Conservation (phyloP, 1,140 invertebrate genomes). For the Muscidifurax raptorellus region DNA sequence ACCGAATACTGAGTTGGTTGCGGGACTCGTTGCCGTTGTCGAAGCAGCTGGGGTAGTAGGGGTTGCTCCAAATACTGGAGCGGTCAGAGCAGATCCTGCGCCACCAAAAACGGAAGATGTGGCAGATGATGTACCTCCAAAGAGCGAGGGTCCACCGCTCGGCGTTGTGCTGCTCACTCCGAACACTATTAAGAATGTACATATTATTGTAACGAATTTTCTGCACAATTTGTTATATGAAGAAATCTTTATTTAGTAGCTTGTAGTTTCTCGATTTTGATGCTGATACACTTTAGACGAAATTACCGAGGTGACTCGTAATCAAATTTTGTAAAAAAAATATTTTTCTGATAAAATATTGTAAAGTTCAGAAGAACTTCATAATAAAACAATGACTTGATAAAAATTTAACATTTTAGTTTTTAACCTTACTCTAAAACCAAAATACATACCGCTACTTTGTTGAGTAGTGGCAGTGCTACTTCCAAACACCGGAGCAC, state of each 20-base stretch:
- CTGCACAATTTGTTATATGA: not conserved
- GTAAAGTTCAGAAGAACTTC: not conserved
- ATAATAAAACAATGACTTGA: not conserved
- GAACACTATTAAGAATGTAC: constrained; percentile 9
- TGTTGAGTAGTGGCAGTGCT: not conserved
- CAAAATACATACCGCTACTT: not conserved
- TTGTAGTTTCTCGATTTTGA: not conserved
- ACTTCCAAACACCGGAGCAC: not conserved
- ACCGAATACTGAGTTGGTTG: constrained; percentile 33
- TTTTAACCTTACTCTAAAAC: not conserved
- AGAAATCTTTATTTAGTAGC: not conserved
- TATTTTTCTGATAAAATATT: not conserved
- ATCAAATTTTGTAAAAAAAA: not conserved
- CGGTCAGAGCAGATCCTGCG: not conserved
- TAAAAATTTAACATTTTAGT: not conserved
- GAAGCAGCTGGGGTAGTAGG: not conserved
- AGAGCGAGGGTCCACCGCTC: not conserved
- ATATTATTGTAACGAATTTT: not conserved
- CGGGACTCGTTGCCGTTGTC: not conserved
- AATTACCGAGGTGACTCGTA: too few species aligned
- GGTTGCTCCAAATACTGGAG: not conserved
- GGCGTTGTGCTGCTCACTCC: not conserved
- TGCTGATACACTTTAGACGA: too few species aligned
- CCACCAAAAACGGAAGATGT: not conserved
- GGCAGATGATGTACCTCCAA: not conserved